phyloP scores from a whole-genome alignment of 2,113 vertebrate genomes.

The Aphelocoma coerulescens region DNA sequence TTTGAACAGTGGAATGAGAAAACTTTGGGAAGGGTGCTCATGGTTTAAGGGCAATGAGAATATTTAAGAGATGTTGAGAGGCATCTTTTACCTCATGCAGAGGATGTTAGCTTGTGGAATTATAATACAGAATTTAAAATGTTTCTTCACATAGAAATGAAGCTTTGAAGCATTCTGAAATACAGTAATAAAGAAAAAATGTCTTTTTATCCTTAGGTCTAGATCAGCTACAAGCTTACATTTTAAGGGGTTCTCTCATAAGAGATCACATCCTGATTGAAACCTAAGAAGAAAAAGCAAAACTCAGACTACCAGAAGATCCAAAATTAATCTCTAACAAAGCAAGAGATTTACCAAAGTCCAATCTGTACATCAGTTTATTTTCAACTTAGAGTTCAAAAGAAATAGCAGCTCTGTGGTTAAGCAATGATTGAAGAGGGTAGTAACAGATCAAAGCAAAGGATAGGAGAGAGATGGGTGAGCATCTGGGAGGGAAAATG shows the following conservation, averaged over 20 bases:
- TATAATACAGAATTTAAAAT: not conserved
- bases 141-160: not conserved
- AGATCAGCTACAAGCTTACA: not conserved
- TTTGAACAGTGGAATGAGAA: not conserved
- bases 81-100: not conserved
- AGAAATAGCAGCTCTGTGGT: conserved; percentile 21
- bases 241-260: not conserved
- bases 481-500: conserved; percentile 29
- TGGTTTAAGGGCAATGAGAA: not conserved
- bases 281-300: not conserved
- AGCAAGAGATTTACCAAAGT: not conserved
- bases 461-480: not conserved
- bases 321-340: conserved; percentile 2
- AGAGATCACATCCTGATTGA: not conserved
- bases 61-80: not conserved
- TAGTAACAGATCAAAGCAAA: conserved; percentile 55
- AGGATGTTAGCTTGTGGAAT: not conserved
- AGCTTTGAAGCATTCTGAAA: not conserved
- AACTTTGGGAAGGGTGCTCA: not conserved
- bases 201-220: not conserved
- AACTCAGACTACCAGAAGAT: not conserved
- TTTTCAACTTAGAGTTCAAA: conserved; percentile 53
- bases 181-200: not conserved
- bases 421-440: conserved; percentile 36
- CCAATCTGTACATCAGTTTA: not conserved